Conservation (phyloP, 2,888 invertebrate genomes). For the Dusona sp. region DNA sequence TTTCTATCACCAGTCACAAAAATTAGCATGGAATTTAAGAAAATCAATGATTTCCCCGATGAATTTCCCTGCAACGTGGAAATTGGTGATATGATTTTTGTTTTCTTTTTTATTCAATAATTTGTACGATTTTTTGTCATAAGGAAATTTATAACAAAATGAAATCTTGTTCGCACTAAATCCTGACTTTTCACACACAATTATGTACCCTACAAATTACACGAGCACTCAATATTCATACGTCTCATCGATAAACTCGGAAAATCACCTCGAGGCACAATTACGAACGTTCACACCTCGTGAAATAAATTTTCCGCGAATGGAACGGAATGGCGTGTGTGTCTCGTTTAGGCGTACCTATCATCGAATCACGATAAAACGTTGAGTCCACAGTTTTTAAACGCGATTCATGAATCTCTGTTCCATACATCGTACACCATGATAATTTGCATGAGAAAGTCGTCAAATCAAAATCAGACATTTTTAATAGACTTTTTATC, state of each 20-base stretch:
- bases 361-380: conserved; percentile 21
- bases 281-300: conserved; percentile 63
- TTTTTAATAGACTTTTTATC: conserved; percentile 27
- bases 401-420: conserved; percentile 7
- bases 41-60: background rate
- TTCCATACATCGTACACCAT: background rate
- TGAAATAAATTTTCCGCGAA: conserved; percentile 54
- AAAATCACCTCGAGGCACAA: conserved; percentile 51
- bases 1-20: background rate
- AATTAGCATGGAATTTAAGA: background rate
- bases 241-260: conserved; percentile 23
- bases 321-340: conserved; percentile 1
- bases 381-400: background rate
- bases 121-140: background rate
- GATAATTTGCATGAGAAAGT: conserved; percentile 20
- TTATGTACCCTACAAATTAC: conserved; percentile 1
- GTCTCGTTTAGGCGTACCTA: conserved; percentile 14
- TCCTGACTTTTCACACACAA: conserved; percentile 9
- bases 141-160: background rate
- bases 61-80: no score
- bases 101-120: background rate
- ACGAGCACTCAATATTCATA: background rate
- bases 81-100: background rate
- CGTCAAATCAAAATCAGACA: conserved; percentile 23
- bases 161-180: background rate